phyloP scores from a whole-genome alignment of 2,797 vertebrate species.

The Luscinia luscinia region DNA sequence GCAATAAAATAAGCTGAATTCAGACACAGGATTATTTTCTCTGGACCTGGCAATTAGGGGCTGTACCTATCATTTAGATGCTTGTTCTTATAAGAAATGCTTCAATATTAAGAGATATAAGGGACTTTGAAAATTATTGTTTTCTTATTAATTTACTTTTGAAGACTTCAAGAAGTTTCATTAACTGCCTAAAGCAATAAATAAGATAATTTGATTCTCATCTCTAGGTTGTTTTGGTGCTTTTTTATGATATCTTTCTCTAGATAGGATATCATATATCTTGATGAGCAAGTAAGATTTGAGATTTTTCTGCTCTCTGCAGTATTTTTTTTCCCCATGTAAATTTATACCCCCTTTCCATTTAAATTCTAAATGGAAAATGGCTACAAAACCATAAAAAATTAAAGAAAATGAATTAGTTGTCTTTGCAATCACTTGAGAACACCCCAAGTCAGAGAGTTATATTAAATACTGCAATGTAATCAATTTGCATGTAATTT shows the following conservation, averaged over 20 bases:
- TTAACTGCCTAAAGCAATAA: not conserved
- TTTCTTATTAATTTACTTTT: not conserved
- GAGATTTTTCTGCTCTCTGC: not conserved
- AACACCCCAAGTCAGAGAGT: not conserved
- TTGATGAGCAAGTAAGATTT: not conserved
- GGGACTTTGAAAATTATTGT: not conserved
- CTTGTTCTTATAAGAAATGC: not conserved
- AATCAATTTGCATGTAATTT: not conserved
- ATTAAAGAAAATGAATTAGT: not conserved
- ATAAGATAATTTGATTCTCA: not conserved
- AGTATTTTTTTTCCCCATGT: rapidly evolving
- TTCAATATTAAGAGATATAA: not conserved
- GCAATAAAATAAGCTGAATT: not conserved
- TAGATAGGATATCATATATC: not conserved
- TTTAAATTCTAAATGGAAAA: not conserved
- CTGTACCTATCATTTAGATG: not conserved
- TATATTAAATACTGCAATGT: not conserved
- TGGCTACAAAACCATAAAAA: not conserved
- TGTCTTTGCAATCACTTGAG: not conserved
- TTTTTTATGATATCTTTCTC: not conserved
- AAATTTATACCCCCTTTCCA: not conserved
- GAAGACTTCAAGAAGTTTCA: not conserved
- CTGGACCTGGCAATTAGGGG: not conserved
- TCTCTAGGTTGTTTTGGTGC: not conserved
- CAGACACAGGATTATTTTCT: not conserved